phyloP scores from a whole-genome alignment of 1,140 invertebrate genomes.

The Habropoda laboriosa region DNA sequence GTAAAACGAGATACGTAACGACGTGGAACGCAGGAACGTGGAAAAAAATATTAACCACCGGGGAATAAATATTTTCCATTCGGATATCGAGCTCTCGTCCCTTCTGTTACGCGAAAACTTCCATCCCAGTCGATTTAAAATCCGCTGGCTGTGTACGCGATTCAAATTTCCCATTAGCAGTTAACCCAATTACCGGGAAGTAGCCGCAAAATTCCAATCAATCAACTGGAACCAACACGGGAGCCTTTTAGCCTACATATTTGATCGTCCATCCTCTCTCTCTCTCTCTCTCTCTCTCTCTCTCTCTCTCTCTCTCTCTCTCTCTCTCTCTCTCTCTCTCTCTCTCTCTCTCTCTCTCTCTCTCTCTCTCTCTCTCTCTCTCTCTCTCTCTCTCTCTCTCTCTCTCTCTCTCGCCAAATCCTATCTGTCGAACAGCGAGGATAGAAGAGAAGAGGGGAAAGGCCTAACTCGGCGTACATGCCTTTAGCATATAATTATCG shows the following conservation, averaged over 20 bases:
- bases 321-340: neutral
- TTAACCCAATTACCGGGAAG: constrained; percentile 35
- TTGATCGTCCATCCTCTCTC: neutral
- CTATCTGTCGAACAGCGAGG: neutral
- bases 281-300: too few species aligned
- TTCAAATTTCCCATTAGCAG: constrained; percentile 45
- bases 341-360: neutral
- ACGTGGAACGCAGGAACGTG: too few species aligned
- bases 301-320: neutral
- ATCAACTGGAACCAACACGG: constrained; percentile 20
- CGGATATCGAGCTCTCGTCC: neutral
- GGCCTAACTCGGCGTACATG: constrained; percentile 30
- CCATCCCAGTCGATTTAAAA: neutral
- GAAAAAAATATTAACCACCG: neutral
- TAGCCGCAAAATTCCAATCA: constrained; percentile 38
- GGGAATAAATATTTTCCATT: neutral
- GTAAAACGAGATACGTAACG: too few species aligned
- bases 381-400: neutral
- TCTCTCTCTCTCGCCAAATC: constrained; percentile 1
- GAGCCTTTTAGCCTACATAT: constrained; percentile 5
- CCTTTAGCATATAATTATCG: constrained; percentile 55
- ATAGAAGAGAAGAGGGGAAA: too few species aligned
- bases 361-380: too few species aligned
- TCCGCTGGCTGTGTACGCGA: neutral
- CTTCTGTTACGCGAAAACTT: neutral